Evolutionary conservation across 92 coral and sea anemone species (phyloP).

Genomic region (Phenganax marumi): DNA sequence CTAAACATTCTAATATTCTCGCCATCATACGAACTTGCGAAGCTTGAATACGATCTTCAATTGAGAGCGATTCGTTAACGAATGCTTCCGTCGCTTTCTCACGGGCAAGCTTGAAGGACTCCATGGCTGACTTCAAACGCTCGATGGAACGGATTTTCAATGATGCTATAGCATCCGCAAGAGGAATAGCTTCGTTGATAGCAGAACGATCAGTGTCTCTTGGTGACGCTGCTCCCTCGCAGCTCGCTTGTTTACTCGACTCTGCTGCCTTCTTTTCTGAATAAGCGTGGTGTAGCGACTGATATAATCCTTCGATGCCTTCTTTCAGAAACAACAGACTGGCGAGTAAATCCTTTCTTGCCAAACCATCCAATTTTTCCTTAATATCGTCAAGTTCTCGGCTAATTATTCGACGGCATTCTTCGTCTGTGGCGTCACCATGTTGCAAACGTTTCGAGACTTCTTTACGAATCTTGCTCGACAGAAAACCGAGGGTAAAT

Average conservation of each 20-base stretch:
- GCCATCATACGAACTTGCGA: constrained; percentile 22
- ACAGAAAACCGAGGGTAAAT: background rate
- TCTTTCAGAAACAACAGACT: background rate
- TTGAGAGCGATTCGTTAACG: constrained; percentile 8
- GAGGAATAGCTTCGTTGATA: constrained; percentile 1
- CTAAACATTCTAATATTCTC: constrained; percentile 5
- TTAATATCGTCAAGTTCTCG: background rate
- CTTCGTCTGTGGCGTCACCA: constrained; percentile 4
- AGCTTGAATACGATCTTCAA: constrained; percentile 19
- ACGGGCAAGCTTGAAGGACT: background rate
- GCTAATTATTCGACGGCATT: background rate
- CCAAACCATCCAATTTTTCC: constrained; percentile 1
- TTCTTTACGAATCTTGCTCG: background rate
- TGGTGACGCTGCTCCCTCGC: background rate
- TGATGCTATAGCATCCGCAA: background rate
- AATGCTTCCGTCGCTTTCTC: constrained; percentile 26
- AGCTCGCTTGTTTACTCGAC: background rate
- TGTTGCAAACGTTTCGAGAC: background rate
- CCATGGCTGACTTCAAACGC: background rate
- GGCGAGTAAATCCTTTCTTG: background rate
- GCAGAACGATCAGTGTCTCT: background rate
- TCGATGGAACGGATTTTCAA: background rate
- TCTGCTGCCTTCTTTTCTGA: background rate
- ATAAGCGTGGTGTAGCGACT: background rate
- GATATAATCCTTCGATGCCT: background rate